phyloP scores from a whole-genome alignment of 2,888 invertebrate genomes.

The Sussaba pulchella region DNA sequence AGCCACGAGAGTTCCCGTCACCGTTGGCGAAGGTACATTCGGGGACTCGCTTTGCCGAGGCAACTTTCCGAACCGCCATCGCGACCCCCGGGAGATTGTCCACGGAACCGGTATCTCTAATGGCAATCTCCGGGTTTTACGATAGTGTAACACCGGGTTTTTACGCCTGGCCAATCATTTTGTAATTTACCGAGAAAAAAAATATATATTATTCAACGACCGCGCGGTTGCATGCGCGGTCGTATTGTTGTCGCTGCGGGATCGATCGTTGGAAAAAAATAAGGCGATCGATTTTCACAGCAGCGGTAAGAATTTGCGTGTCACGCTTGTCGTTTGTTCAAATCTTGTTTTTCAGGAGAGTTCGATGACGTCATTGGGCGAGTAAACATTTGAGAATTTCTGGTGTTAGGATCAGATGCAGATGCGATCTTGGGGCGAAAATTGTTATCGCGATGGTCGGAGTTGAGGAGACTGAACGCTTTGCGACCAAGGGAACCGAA shows the following conservation, averaged over 20 bases:
- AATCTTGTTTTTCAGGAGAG: no score
- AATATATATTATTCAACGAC: constrained; percentile 15
- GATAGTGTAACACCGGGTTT: background rate
- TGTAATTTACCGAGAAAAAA: constrained; percentile 32
- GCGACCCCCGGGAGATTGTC: constrained; percentile 25
- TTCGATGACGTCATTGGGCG: no score
- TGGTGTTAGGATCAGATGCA: no score
- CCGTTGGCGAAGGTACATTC: constrained; percentile 32
- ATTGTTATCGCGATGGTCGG: no score
- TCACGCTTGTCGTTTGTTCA: no score
- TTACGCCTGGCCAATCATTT: constrained; percentile 32
- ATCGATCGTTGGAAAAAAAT: constrained; percentile 28
- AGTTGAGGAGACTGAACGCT: no score
- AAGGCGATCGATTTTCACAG: constrained; percentile 38
- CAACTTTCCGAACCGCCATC: constrained; percentile 63
- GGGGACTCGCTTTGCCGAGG: constrained; percentile 13
- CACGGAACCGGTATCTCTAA: constrained; percentile 45
- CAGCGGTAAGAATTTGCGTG: background rate
- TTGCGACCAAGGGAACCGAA: no score
- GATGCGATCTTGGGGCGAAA: no score
- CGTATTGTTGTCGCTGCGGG: constrained; percentile 16
- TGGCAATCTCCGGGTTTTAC: constrained; percentile 45
- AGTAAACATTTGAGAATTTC: no score
- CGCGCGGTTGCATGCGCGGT: background rate
- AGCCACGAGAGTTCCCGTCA: constrained; percentile 62